phyloP scores from a whole-genome alignment of 2,888 invertebrate genomes.

The Beris chalybata region DNA sequence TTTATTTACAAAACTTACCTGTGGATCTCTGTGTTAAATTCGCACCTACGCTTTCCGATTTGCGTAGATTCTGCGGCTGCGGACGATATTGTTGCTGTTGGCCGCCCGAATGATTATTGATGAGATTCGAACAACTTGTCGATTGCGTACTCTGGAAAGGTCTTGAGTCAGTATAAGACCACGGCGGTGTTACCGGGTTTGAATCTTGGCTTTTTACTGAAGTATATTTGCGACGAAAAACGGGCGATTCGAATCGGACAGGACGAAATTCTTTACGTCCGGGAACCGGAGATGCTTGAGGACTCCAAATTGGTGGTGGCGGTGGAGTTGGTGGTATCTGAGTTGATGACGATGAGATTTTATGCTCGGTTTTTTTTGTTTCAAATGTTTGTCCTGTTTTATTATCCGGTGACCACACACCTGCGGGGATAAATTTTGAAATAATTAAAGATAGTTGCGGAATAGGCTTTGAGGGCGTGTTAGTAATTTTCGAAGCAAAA shows the following conservation, averaged over 20 bases:
- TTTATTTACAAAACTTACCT: constrained; percentile 12
- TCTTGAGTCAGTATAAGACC: constrained; percentile 44
- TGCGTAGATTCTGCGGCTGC: constrained; percentile 59
- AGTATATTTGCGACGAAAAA: constrained; percentile 58
- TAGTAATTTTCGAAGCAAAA: too few species aligned
- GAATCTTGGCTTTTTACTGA: constrained; percentile 40
- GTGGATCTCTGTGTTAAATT: constrained; percentile 13
- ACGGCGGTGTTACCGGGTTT: constrained; percentile 43
- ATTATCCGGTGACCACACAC: constrained; percentile 64
- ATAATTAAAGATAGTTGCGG: neutral
- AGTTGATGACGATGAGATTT: constrained; percentile 46
- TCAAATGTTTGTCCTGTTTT: constrained; percentile 26
- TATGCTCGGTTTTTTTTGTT: constrained; percentile 47
- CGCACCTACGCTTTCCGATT: constrained; percentile 77
- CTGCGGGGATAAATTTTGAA: constrained; percentile 46
- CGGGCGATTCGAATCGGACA: constrained; percentile 73
- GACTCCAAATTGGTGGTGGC: constrained; percentile 77
- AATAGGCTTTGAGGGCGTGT: too few species aligned
- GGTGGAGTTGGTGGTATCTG: constrained; percentile 59
- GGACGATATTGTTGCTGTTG: constrained; percentile 2
- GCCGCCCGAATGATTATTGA: constrained; percentile 46
- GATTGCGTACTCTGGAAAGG: constrained; percentile 59
- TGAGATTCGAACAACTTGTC: constrained; percentile 61
- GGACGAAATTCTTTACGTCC: constrained; percentile 80
- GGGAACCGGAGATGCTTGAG: constrained; percentile 72